Evolutionary conservation across 2,113 vertebrate genomes (phyloP), one percentile per base, ranked within the genome.

Genomic region (Sisor rabdophorus): DNA sequence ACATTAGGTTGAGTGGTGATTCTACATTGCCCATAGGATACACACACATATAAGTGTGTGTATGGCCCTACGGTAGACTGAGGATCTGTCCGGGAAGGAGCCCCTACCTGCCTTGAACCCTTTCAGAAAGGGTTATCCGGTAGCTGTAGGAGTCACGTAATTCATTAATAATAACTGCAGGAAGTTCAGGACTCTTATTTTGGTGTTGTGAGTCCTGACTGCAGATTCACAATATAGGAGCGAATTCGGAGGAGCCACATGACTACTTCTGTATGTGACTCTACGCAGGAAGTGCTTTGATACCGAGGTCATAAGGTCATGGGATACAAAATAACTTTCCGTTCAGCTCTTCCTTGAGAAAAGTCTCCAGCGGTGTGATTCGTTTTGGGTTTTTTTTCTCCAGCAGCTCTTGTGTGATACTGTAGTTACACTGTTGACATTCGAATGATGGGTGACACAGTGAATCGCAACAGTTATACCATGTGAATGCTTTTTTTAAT

Each of bases 211-310:
- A n/a, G n/a, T n/a, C n/a, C n/a, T n/a, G n/a, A n/a, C n/a, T n/a
- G n/a, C n/a, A n/a, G n/a, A n/a, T n/a, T n/a, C n/a, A n/a, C n/a
- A n/a, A n/a, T n/a, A n/a, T n/a, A n/a, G n/a, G n/a, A n/a, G n/a
- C 10, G 11, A 24, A 36, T 32, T 47, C 72, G 15, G 40, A 56
- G 59, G 56, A 54, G 44, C 15, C 40, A 73, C 55, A 4, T 68
- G 74, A 58, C 44, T 53, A 1, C 26, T 65, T 76, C 61, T 73
- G 44, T 20, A 30, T 61, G 22, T 58, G 59, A 78, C 63, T 61
- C 16, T 54, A 8, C 58, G 71, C 75, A 75, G 74, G 76, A 79
- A 74, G 53, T 58, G 61, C 36, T 65, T 76, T 76, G 59, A 79
- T 79, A n/a, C 65, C 13, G 71, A 40, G 5, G 15, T 40, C 55